phyloP scores from a whole-genome alignment of 1,140 invertebrate species.

The Meloidogyne floridensis region DNA sequence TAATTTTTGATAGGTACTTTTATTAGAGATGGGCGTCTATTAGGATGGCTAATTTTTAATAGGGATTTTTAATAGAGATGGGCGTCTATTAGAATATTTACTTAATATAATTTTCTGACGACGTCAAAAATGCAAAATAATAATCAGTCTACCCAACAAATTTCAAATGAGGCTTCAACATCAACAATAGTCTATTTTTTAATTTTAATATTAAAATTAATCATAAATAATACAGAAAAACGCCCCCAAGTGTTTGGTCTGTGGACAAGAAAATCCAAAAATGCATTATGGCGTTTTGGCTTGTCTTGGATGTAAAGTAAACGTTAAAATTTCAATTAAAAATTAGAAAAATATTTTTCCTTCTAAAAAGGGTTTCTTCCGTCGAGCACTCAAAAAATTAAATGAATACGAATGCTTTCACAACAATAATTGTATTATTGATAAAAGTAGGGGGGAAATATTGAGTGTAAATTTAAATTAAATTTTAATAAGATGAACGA shows the following conservation, averaged over 20 bases:
- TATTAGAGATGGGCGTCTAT: too few relatives aligned
- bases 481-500: conserved; percentile 42
- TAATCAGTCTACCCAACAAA: too few relatives aligned
- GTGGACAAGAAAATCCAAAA: conserved; percentile 42
- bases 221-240: too few relatives aligned
- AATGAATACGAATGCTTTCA: conserved; percentile 62
- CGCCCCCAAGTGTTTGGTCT: conserved; percentile 31
- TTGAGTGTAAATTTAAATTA: neutral
- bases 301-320: conserved; percentile 55
- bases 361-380: conserved; percentile 54
- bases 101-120: too few relatives aligned
- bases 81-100: too few relatives aligned
- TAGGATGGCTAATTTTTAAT: too few relatives aligned
- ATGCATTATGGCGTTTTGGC: conserved; percentile 58
- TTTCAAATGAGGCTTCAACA: too few relatives aligned
- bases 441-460: conserved; percentile 48
- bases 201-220: too few relatives aligned
- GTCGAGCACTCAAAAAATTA: conserved; percentile 61
- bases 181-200: too few relatives aligned
- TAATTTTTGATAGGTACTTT: too few relatives aligned
- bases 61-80: too few relatives aligned
- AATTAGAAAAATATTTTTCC: conserved; percentile 22
- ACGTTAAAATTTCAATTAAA: neutral
- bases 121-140: too few relatives aligned
- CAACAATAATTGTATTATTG: conserved; percentile 55